Percentiles rank a stretch among this genome's conserved stretches.
Evolutionary conservation across 2,113 vertebrate species (phyloP).

Genomic region (Psettodes erumei): DNA sequence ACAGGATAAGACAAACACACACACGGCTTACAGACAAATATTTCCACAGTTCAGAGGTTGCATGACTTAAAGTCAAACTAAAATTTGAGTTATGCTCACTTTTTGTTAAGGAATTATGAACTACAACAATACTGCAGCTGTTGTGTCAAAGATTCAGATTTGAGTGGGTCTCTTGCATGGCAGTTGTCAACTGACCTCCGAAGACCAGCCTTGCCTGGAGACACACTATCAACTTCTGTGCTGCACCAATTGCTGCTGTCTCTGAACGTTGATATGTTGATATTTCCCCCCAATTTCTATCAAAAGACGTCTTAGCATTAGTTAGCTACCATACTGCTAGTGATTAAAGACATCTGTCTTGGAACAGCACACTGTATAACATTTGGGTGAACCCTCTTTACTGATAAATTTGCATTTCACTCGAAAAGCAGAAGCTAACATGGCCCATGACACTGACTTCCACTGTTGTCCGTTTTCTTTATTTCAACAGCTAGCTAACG

Average conservation of each 20-base stretch:
- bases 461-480: not conserved
- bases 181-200: not conserved
- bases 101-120: not conserved
- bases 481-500: not conserved
- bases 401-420: not conserved
- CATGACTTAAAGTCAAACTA: not conserved
- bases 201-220: not conserved
- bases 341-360: not conserved
- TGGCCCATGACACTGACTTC: too few species aligned
- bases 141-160: not conserved
- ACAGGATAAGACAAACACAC: constrained; percentile 44
- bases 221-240: not conserved
- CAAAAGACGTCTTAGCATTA: too few species aligned
- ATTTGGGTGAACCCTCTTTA: too few species aligned
- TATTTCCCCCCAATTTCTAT: too few species aligned
- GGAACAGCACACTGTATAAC: not conserved
- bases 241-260: too few species aligned
- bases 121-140: not conserved
- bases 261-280: too few species aligned
- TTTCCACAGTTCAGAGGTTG: constrained; percentile 9
- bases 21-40: constrained; percentile 5
- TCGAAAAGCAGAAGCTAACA: not conserved
- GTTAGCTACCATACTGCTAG: too few species aligned
- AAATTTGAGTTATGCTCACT: not conserved
- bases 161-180: not conserved